Evolutionary conservation across 1,140 invertebrate genomes (phyloP), one percentile per base, ranked within the genome.

Genomic region (Alviniconcha marisindica): DNA sequence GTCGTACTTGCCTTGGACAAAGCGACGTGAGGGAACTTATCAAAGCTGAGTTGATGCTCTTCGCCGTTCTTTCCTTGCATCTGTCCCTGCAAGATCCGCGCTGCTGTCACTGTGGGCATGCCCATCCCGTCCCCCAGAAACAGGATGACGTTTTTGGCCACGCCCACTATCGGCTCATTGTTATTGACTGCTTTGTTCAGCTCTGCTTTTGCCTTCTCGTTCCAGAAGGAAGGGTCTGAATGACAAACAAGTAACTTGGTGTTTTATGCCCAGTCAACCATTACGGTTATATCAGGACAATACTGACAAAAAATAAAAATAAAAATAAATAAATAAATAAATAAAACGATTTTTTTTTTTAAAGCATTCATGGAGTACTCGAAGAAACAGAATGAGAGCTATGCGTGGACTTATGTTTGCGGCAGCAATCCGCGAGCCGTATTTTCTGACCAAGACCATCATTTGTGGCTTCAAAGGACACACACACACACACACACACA

Each of bases 61-160:
- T 97, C 96, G 0, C 96, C 96, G 14, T 94, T 94, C 40, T 88
- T 85, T 0, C 94, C 94, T 2, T 91, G 77, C 0, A 93, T 90
- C 89, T 96, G 96, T 0, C 96, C 96, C 87, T 95, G 94, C 80
- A 95, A 93, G 81, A 96, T 96, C 83, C 98, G 94, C 0, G 96
- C 95, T 0, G 97, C 96, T 0, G 90, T 89, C 36, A 97, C 95
- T 0, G 97, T 98, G 48, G 96, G 96, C 0, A 96, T 94, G 1
- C 97, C 97, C 97, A 99, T 98, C 0, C 97, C 97, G 90, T 98
- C 97, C 0, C 97, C 98, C 14, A 98, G 93, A 89, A 98, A 98
- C 0, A 98, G 85, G n/a, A 98, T 96, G 0, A 98, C 96, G 92
- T 98, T 98, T 91, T 96, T 97, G 0, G 97, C 97, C 15, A 90